Base-by-base conservation (phyloP, 1,140 invertebrate genomes). In the Leptinotarsa lineolata region DNA sequence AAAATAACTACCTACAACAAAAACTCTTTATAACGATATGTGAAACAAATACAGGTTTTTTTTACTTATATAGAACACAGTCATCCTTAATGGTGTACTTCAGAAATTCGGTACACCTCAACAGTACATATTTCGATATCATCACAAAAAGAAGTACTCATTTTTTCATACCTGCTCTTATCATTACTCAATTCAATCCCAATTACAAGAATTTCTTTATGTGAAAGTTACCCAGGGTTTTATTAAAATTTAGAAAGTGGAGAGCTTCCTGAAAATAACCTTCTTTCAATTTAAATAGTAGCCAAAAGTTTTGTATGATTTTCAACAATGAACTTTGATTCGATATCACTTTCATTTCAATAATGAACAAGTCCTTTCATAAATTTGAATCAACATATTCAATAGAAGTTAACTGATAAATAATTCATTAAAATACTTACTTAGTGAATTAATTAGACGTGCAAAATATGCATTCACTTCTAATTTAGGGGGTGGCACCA, bases 391-490 rank as follows among this genome's bases (percentile, higher is more conserved):
- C 30, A 39, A 11, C 30, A 39, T 39, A 39, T 39, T 11, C 30
- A 39, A 11, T 11, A 39, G 8, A 39, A 39, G 30, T 39, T 39
- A 16, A n/a, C 15, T 59, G 16, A 16, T 59, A 16, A 59, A 59
- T 59, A 2, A 66, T 44, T 18, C n/a, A 48, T 65, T 1, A 21
- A 20, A 16, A 61, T 54, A 76, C 72, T 75, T 63, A 78, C 77
- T 68, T 39, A 78, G 67, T 46, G 46, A 72, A 20, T 78, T 70
- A 22, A 70, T 58, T 45, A 60, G 21, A 12, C 59, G 46, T 2
- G 72, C 18, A 39, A 70, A 78, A 73, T 70, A 77, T n/a, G 75
- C 77, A 66, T 78, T 77, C 4, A 75, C 70, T 13, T 73, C 73
- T 45, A 69, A 39, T 58, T 18, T 21, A 15, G 75, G 54, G 48